phyloP scores from a whole-genome alignment of 2,113 vertebrate species.

The Sebastes schlegelii region DNA sequence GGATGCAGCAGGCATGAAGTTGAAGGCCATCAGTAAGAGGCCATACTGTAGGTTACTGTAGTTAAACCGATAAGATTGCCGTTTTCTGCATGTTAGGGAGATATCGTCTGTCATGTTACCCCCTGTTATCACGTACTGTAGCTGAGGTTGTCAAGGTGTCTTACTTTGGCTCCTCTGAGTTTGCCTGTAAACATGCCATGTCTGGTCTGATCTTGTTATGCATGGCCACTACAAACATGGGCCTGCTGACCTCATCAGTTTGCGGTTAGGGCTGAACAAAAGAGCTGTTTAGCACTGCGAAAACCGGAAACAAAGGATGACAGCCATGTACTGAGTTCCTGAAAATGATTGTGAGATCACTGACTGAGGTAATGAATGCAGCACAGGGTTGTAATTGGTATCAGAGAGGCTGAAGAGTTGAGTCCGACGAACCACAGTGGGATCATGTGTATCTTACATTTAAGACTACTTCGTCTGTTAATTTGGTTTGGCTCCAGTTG shows the following conservation, averaged over 20 bases:
- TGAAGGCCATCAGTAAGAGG: neutral
- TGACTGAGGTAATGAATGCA: conserved; percentile 32
- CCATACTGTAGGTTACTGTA: neutral
- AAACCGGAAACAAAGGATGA: conserved; percentile 49
- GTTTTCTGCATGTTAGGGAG: conserved; percentile 4
- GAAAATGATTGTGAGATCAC: conserved; percentile 32
- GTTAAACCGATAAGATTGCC: neutral
- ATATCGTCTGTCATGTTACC: neutral
- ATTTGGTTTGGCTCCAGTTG: conserved; percentile 9
- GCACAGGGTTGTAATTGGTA: neutral
- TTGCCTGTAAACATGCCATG: conserved; percentile 49
- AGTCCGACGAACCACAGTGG: conserved; percentile 5
- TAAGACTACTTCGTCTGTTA: neutral
- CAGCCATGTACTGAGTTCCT: conserved; percentile 31
- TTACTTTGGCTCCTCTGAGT: conserved; percentile 17
- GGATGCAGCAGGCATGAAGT: neutral
- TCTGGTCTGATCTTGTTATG: conserved; percentile 37
- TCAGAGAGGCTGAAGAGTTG: conserved; percentile 1
- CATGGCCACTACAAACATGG: conserved; percentile 50
- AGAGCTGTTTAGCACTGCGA: conserved; percentile 53
- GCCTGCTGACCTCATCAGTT: conserved; percentile 69
- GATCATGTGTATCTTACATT: neutral
- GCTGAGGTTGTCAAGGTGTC: conserved; percentile 30
- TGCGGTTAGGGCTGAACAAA: conserved; percentile 63
- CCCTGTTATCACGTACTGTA: neutral